These are phyloP conservation scores for Leptosomus discolor DNA, from an alignment of 2,113 vertebrate species.

Conservation along the genomic window DNA sequence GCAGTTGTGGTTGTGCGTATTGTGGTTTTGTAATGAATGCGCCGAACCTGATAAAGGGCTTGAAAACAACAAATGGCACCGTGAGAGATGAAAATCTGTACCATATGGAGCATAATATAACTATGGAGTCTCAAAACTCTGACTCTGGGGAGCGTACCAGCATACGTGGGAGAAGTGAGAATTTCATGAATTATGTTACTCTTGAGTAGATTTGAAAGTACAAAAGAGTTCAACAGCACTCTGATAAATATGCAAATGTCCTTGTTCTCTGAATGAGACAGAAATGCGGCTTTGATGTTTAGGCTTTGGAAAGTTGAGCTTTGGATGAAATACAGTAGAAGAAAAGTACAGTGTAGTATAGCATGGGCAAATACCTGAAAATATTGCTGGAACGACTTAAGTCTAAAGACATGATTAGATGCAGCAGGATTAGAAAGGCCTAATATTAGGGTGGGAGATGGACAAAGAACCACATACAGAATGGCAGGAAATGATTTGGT, in stretches of 20 bases:
- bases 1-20: neutral
- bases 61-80: slow-evolving; percentile 36
- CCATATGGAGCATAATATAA: slow-evolving; percentile 52
- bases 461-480: neutral
- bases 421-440: neutral
- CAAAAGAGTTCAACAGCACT: slow-evolving; percentile 27
- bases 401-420: neutral
- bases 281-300: neutral
- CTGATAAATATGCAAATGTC: slow-evolving; percentile 23
- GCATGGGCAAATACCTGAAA: neutral
- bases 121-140: slow-evolving; percentile 7
- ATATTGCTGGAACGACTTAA: neutral
- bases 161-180: slow-evolving; percentile 50
- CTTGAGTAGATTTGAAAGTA: slow-evolving; percentile 44
- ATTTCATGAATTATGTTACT: slow-evolving; percentile 57
- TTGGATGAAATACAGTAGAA: neutral
- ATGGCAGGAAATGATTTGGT: neutral
- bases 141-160: slow-evolving; percentile 8
- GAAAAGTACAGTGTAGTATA: neutral
- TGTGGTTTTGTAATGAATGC: slow-evolving; percentile 28
- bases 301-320: neutral
- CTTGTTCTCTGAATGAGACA: slow-evolving; percentile 22
- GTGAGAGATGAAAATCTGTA: slow-evolving; percentile 19
- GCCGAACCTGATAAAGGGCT: slow-evolving; percentile 26
- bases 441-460: neutral